A percentile compares a stretch with the other conserved stretches of the same genome.
Conservation (phyloP, 2,888 invertebrate genomes). For the Eilema sororculum region DNA sequence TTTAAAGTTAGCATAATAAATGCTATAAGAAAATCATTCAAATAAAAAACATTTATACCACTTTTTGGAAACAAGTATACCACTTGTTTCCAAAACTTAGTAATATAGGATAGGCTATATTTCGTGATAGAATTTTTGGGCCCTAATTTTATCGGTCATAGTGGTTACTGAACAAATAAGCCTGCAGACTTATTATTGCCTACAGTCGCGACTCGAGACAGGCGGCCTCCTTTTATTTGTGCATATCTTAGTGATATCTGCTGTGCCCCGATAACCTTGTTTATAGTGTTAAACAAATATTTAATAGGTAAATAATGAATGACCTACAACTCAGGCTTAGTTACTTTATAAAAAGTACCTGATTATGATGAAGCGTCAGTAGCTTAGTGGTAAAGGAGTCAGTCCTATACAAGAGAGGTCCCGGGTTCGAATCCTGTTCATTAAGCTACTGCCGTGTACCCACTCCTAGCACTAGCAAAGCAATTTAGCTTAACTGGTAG, state of each 20-base stretch:
- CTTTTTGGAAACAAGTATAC: too few relatives aligned
- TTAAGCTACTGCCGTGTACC: background rate
- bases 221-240: slow-evolving; percentile 27
- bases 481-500: background rate
- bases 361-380: background rate
- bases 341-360: background rate
- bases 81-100: too few relatives aligned
- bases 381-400: background rate
- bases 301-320: background rate
- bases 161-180: background rate
- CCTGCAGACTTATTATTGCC: background rate
- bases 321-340: background rate
- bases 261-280: background rate
- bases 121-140: background rate
- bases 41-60: too few relatives aligned
- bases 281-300: slow-evolving; percentile 1
- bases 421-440: too few relatives aligned
- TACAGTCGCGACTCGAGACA: background rate
- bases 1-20: too few relatives aligned
- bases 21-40: too few relatives aligned
- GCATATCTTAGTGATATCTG: slow-evolving; percentile 12
- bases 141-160: background rate
- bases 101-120: background rate
- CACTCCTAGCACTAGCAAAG: too few relatives aligned
- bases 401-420: too few relatives aligned